A percentile compares a stretch with the other conserved stretches of the same genome.
Conservation (phyloP, 2,797 vertebrate genomes). For the Lemur catta region DNA sequence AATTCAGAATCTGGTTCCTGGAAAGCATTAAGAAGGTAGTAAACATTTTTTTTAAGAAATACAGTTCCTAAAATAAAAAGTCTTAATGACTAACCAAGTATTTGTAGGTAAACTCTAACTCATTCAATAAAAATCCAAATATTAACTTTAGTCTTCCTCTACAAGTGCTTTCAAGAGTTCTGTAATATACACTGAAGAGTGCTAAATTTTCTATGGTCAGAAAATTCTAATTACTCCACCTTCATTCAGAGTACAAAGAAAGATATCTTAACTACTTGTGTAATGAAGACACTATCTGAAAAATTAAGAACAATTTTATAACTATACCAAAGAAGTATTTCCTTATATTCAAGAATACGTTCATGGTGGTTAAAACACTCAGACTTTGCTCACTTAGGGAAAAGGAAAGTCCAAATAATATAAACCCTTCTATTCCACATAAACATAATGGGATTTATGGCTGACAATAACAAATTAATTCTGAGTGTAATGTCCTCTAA, state of each 20-base stretch:
- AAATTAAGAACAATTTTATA: slow-evolving; percentile 36
- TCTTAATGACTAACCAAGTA: background rate
- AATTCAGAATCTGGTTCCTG: slow-evolving; percentile 80
- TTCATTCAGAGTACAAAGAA: slow-evolving; percentile 36
- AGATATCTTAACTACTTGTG: background rate
- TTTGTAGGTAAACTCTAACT: slow-evolving; percentile 30
- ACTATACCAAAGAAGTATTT: slow-evolving; percentile 29
- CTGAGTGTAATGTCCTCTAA: background rate
- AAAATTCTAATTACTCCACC: slow-evolving; percentile 33
- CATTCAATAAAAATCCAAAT: slow-evolving; percentile 47
- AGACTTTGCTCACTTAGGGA: background rate
- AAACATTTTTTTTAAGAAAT: slow-evolving; percentile 56
- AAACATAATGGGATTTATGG: background rate
- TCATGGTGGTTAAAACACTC: slow-evolving; percentile 40
- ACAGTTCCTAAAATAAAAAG: slow-evolving; percentile 58
- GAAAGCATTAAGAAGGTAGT: slow-evolving; percentile 73
- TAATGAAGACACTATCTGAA: background rate
- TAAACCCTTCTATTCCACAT: background rate
- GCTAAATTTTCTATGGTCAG: background rate
- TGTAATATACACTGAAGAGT: background rate
- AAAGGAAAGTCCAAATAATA: slow-evolving; percentile 30
- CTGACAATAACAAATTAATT: slow-evolving; percentile 41
- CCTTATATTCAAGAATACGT: slow-evolving; percentile 17
- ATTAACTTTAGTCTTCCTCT: slow-evolving; percentile 20
- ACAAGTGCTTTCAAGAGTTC: slow-evolving; percentile 10